Base-by-base conservation (phyloP, 2,113 vertebrate species). In the Noctilio leporinus region DNA sequence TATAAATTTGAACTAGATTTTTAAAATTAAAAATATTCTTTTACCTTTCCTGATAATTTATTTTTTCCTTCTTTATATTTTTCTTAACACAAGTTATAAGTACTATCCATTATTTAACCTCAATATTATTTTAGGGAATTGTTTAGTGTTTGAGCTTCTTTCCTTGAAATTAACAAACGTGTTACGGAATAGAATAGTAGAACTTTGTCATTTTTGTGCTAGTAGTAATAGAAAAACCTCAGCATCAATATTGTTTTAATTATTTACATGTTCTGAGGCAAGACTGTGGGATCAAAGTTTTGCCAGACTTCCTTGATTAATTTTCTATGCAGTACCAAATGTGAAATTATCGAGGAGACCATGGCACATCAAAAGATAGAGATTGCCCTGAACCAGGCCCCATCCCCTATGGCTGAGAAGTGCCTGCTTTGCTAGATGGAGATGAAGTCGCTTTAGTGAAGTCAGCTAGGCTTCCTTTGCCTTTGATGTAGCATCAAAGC, bases 401-500 rank as follows among this genome's bases (percentile, higher is more conserved):
- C 87, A 9, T 33, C 85, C 22, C 67, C 35, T 78, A 10, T 10
- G 51, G 64, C 6, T 16, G 51, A 43, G 51, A 69, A 75, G 53
- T 16, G 45, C 59, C 45, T 62, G 10, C 0, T 51, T 20, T 82
- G 89, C 91, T 94, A 49, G 33, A 33, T 76, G 89, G 75, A 94
- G 43, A 83, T 10, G n/a, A 92, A 84, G 85, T 30, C 35, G n/a
- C 80, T 45, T 35, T 45, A 51, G 40, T 62, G 40, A 81, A 59
- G 75, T 72, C 78, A 59, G 75, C 69, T 51, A 4, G 49, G 65
- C 82, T 92, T 72, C 84, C 55, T 94, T 80, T 88, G 81, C 93
- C 90, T 95, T 82, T 96, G 94, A 95, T 93, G 53, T 75, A 40
- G 75, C 78, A 80, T 94, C 91, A 96, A 93, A 97, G 96, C 95